phyloP scores from a whole-genome alignment of 2,113 vertebrate genomes.

The Rattus rattus region DNA sequence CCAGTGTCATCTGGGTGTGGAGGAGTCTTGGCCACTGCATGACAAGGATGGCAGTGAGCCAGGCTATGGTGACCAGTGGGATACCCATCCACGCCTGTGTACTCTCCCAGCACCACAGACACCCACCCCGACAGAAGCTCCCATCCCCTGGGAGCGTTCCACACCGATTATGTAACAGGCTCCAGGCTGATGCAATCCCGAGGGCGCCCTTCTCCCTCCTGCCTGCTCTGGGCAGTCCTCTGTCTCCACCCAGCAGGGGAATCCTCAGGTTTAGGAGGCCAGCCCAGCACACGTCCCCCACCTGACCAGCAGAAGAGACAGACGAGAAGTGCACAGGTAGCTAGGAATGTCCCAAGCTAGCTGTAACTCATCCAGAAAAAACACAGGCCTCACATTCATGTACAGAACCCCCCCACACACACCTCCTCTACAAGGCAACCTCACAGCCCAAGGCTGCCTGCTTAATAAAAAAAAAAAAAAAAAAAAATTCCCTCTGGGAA shows the following conservation, averaged over 20 bases:
- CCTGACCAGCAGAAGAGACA: not conserved
- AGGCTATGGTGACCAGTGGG: not conserved
- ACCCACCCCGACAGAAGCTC: constrained; percentile 21
- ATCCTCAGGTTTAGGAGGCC: not conserved
- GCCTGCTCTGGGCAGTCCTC: not conserved
- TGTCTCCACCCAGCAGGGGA: not conserved
- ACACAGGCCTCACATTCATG: not conserved
- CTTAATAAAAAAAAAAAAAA: not conserved
- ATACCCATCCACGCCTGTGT: not conserved
- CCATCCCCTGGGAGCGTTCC: not conserved
- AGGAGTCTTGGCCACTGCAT: fast-evolving
- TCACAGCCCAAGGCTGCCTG: not conserved
- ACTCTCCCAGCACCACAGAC: not conserved
- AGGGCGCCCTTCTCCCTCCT: constrained; percentile 25
- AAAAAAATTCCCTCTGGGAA: not conserved
- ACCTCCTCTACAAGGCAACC: not conserved
- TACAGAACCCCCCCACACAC: not conserved
- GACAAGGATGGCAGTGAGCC: not conserved
- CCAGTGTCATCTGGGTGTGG: not conserved
- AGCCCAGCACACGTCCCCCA: not conserved
- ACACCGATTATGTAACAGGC: constrained; percentile 41
- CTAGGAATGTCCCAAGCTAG: not conserved
- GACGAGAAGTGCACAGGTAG: not conserved
- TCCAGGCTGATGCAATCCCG: constrained; percentile 41
- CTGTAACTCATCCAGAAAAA: not conserved